Percentiles rank a stretch among this genome's conserved stretches.
These are phyloP conservation scores for Tautogolabrus adspersus DNA, from an alignment of 2,113 vertebrate genomes.

Conservation along the genomic window DNA sequence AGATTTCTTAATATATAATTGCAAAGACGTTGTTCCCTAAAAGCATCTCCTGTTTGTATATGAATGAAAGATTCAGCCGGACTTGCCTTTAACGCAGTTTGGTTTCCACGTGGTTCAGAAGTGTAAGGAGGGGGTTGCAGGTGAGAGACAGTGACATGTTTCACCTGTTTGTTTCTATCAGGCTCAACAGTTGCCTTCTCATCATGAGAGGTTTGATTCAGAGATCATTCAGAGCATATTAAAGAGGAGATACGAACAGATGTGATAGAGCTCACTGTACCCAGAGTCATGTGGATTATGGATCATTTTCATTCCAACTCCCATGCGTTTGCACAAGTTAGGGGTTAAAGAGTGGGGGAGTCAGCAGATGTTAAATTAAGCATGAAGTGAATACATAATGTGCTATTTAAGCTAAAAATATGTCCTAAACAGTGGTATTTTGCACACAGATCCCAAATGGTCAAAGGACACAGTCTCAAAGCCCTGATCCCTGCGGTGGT, in stretches of 20 bases:
- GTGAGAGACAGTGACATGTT: constrained; percentile 50
- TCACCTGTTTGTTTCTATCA: constrained; percentile 55
- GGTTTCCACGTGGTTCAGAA: constrained; percentile 42
- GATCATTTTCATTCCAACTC: constrained; percentile 74
- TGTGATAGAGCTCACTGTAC: constrained; percentile 60
- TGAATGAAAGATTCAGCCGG: constrained; percentile 27
- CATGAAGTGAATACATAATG: constrained; percentile 77
- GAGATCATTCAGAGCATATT: constrained; percentile 58
- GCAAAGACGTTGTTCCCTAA: no score
- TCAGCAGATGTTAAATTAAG: constrained; percentile 79
- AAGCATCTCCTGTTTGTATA: background rate
- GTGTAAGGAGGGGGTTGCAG: constrained; percentile 21
- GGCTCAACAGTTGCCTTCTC: constrained; percentile 64
- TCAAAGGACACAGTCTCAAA: constrained; percentile 46
- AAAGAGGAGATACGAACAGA: constrained; percentile 65
- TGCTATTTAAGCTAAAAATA: constrained; percentile 75
- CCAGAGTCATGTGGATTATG: constrained; percentile 78
- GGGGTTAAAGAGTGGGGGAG: constrained; percentile 52
- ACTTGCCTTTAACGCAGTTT: constrained; percentile 30
- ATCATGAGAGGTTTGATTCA: constrained; percentile 40
- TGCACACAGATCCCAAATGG: constrained; percentile 48
- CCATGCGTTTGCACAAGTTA: constrained; percentile 61
- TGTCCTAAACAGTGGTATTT: constrained; percentile 57
- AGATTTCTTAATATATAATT: no score
- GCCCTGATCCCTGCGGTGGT: constrained; percentile 32